Evolutionary conservation across 2,888 invertebrate genomes (phyloP), one percentile per base, ranked within the genome.

Genomic region (Ephialtes manifestator): DNA sequence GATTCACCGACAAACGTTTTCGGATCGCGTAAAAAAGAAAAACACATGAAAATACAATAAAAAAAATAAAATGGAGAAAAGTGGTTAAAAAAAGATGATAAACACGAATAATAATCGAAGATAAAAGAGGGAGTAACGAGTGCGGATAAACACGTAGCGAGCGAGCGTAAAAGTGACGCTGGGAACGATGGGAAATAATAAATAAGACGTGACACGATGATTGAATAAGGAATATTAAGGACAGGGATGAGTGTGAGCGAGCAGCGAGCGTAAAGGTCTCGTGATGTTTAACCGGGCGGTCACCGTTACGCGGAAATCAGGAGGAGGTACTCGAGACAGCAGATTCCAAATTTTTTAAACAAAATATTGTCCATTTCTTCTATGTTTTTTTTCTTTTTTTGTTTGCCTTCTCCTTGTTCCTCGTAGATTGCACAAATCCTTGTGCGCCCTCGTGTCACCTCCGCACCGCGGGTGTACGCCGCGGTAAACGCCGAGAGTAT

Each of bases 101-200:
- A 24, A 24, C 24, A 24, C 24, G 24, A 1, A 24, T 1, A 24
- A 24, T 24, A 60, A 77, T 55, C 65, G 58, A 39, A 13, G 24
- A 53, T 10, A 11, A 11, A 24, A 75, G 24, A 48, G 13, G 46
- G 74, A 70, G 55, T 46, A 85, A 75, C 82, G 85, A 86, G 86
- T 84, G 85, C 84, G 81, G 87, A 90, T 87, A 90, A 91, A 92
- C 92, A 93, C 91, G 92, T 89, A 89, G 92, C 92, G 92, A 93
- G 91, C 89, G 90, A 90, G 91, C 86, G 81, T 87, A 80, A 86
- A 86, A 89, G 81, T 88, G 91, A 92, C 92, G 92, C 92, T 93
- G 92, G 91, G 92, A 92, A 92, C 81, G 67, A 74, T 85, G 84
- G 84, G 84, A 83, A 82, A 74, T 79, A 70, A 51, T 71, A 81